These are phyloP conservation scores for Dasyurus viverrinus DNA, from an alignment of 2,113 vertebrate species.

Conservation along the genomic window DNA sequence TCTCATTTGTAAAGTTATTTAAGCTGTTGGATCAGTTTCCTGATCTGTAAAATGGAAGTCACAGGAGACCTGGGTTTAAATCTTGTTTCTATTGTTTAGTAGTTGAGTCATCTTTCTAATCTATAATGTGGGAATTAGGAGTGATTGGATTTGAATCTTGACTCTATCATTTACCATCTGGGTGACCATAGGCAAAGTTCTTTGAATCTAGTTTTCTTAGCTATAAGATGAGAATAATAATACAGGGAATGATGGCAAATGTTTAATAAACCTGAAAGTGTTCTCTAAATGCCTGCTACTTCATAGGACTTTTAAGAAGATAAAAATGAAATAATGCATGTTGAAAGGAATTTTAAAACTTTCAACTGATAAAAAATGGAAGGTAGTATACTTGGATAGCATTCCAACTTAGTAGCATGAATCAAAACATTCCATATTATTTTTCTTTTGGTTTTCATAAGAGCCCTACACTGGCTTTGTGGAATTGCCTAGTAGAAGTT, in stretches of 20 bases:
- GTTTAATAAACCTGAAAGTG: neutral
- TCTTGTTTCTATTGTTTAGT: neutral
- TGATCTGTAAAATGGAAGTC: neutral
- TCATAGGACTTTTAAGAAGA: neutral
- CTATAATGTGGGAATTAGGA: neutral
- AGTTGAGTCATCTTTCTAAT: neutral
- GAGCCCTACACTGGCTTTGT: neutral
- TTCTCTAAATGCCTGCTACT: neutral
- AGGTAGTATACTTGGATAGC: neutral
- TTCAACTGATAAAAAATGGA: neutral
- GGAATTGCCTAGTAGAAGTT: neutral
- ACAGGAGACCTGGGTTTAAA: neutral
- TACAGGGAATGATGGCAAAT: neutral
- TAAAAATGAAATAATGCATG: neutral
- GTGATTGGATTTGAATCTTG: neutral
- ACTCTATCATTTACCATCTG: neutral
- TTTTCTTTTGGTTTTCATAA: neutral
- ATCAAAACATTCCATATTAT: neutral
- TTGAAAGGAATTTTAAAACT: neutral
- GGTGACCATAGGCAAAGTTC: neutral
- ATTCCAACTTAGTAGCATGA: neutral
- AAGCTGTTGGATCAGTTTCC: neutral
- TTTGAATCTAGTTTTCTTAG: neutral
- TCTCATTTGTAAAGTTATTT: neutral
- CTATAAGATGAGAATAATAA: neutral